These are phyloP conservation scores for Spinus pinus DNA, from an alignment of 2,797 vertebrate species.

Conservation along the genomic window DNA sequence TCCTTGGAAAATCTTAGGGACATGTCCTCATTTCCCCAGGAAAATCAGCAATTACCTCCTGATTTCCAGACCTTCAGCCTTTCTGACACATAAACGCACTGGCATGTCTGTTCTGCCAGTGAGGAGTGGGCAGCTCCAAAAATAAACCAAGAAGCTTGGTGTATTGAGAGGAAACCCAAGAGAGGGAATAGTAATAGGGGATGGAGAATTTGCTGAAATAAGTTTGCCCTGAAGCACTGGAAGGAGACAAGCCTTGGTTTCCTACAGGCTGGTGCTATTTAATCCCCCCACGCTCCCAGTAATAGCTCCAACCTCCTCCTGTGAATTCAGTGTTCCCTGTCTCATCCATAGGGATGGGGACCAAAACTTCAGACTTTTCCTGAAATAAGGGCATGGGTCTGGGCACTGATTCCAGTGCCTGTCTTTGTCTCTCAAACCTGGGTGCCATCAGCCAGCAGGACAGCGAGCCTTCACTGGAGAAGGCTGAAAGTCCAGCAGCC, in stretches of 20 bases:
- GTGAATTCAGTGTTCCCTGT: background rate
- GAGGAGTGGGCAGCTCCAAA: background rate
- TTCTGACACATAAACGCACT: background rate
- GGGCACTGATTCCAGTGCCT: accelerated
- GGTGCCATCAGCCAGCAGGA: background rate
- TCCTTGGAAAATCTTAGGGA: background rate
- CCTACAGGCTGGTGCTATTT: background rate
- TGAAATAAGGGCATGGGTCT: background rate
- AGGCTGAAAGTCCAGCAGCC: background rate
- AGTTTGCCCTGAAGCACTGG: background rate
- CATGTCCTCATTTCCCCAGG: background rate
- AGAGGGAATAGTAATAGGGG: background rate
- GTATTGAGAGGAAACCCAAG: background rate
- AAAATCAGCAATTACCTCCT: background rate
- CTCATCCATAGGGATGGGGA: background rate
- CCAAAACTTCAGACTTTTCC: background rate
- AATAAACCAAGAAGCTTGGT: background rate
- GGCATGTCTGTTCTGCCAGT: background rate
- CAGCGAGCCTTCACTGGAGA: accelerated
- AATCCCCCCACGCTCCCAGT: accelerated
- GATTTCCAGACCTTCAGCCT: background rate
- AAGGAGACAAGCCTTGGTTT: background rate
- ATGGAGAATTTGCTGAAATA: background rate
- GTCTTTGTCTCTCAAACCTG: background rate
- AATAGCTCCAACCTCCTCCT: background rate